These are phyloP conservation scores for Microchrysa polita DNA, from an alignment of 2,888 invertebrate genomes.

Conservation along the genomic window DNA sequence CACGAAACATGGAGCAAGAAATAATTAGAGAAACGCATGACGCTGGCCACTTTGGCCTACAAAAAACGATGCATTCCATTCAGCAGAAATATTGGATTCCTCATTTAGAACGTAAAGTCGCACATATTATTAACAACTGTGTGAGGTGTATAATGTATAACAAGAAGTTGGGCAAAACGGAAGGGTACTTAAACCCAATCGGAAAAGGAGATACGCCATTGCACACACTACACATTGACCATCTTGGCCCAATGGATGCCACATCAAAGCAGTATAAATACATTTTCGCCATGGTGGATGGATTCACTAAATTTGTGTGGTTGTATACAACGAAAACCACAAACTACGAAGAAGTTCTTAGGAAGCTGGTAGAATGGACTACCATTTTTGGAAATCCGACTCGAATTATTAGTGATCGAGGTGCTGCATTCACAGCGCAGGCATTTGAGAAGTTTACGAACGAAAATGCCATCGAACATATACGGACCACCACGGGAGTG, in stretches of 20 bases:
- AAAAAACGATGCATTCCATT: not conserved
- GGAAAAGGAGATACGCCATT: not conserved
- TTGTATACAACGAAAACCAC: not conserved
- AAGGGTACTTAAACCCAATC: not conserved
- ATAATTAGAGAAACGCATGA: slow-evolving; percentile 46
- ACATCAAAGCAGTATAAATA: not conserved
- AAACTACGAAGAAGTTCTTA: too few species aligned
- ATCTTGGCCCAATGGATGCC: slow-evolving; percentile 2
- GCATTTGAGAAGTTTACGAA: too few species aligned
- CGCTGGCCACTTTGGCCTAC: not conserved
- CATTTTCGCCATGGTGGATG: too few species aligned
- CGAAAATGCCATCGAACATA: too few species aligned
- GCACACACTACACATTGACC: not conserved
- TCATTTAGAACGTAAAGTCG: not conserved
- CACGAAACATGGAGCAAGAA: slow-evolving; percentile 38
- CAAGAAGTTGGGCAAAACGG: not conserved
- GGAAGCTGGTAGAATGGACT: not conserved
- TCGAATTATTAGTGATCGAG: too few species aligned
- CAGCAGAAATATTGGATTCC: slow-evolving; percentile 1
- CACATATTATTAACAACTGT: not conserved
- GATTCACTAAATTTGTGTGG: not conserved
- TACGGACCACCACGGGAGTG: too few species aligned
- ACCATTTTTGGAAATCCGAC: too few species aligned
- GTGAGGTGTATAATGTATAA: not conserved
- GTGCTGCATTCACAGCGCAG: too few species aligned